phyloP scores from a whole-genome alignment of 2,888 invertebrate genomes.

The Cistogaster globosa region DNA sequence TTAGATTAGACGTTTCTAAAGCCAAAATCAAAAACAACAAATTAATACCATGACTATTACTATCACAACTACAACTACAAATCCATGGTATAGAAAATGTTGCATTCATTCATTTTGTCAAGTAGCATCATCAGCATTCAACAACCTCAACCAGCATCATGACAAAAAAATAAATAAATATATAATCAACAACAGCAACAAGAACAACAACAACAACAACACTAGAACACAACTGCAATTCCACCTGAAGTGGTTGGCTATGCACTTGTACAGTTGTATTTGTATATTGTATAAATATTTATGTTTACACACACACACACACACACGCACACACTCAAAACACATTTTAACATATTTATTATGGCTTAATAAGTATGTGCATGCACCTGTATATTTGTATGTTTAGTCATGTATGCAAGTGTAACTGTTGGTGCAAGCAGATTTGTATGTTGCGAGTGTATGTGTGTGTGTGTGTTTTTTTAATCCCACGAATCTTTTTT shows the following conservation, averaged over 20 bases:
- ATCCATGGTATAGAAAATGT: conserved; percentile 63
- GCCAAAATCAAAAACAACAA: conserved; percentile 44
- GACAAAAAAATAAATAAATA: conserved; percentile 29
- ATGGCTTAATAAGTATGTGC: conserved; percentile 6
- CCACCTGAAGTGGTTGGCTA: conserved; percentile 66
- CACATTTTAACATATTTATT: neutral
- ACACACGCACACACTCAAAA: neutral
- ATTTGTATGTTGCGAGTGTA: conserved; percentile 55
- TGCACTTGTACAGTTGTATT: conserved; percentile 2
- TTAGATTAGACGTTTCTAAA: conserved; percentile 45
- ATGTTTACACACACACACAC: neutral
- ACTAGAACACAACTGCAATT: conserved; percentile 62
- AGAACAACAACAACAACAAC: conserved; percentile 37
- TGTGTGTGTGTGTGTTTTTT: conserved; percentile 17
- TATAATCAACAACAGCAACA: conserved; percentile 15
- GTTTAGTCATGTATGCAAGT: conserved; percentile 47
- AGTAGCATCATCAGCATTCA: conserved; percentile 72
- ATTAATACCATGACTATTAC: conserved; percentile 33
- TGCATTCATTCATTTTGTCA: conserved; percentile 72
- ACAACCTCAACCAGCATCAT: conserved; percentile 69
- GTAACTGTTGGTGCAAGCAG: conserved; percentile 68
- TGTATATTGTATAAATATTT: conserved; percentile 12
- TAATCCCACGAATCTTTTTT: conserved; percentile 31
- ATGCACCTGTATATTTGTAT: conserved; percentile 4
- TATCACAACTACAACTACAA: conserved; percentile 15